These are phyloP conservation scores for Melanotaenia maccullochi DNA, from an alignment of 2,797 vertebrate species.

Conservation along the genomic window DNA sequence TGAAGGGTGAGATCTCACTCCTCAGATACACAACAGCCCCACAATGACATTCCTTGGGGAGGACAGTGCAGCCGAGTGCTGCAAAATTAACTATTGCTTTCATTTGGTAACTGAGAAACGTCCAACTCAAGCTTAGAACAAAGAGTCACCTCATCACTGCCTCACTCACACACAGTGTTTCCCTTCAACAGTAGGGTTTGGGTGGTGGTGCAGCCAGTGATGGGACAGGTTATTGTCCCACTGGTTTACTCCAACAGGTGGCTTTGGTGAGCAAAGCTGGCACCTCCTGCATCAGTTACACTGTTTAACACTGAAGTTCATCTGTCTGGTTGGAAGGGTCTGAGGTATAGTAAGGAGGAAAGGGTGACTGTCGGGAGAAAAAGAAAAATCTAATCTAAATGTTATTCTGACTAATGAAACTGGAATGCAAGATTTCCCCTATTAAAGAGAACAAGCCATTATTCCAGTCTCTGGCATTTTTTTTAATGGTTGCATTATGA, in stretches of 20 bases:
- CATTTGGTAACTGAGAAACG: constrained; percentile 69
- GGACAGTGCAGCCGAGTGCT: constrained; percentile 31
- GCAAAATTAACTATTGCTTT: constrained; percentile 79
- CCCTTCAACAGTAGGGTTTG: neutral
- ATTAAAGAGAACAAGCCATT: constrained; percentile 25
- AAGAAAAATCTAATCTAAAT: neutral
- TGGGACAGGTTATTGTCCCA: constrained; percentile 22
- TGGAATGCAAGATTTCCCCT: constrained; percentile 62
- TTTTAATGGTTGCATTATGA: neutral
- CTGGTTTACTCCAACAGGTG: constrained; percentile 49
- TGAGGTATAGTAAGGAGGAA: constrained; percentile 63
- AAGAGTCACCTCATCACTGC: constrained; percentile 11
- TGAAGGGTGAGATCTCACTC: constrained; percentile 29
- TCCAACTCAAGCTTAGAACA: constrained; percentile 26
- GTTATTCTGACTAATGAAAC: constrained; percentile 27
- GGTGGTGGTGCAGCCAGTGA: constrained; percentile 28
- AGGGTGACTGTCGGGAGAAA: neutral
- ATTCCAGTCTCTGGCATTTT: constrained; percentile 20
- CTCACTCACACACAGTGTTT: constrained; percentile 6
- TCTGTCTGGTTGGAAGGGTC: constrained; percentile 43
- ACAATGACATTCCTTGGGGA: constrained; percentile 22
- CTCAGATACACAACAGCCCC: constrained; percentile 29
- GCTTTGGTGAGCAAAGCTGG: constrained; percentile 65
- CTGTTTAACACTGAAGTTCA: constrained; percentile 41
- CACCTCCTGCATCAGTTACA: constrained; percentile 29